Evolutionary conservation across 2,113 vertebrate species (phyloP).

Genomic region (Odontesthes bonariensis): DNA sequence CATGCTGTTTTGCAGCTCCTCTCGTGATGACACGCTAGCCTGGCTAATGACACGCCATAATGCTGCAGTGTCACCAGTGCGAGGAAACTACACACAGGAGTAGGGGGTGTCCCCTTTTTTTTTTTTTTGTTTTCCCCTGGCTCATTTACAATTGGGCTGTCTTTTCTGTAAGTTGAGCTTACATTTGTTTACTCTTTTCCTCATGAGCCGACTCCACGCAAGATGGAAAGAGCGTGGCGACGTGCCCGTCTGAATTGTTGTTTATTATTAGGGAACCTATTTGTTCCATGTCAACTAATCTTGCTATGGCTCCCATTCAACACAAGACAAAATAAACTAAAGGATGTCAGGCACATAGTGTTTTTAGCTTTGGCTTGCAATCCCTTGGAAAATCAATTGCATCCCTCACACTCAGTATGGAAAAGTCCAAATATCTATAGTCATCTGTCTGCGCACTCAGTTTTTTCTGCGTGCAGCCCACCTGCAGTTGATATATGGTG

Average conservation of each 20-base stretch:
- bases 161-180: slow-evolving; percentile 25
- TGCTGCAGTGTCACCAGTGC: slow-evolving; percentile 35
- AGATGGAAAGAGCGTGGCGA: slow-evolving; percentile 18
- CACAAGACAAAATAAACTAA: slow-evolving; percentile 50
- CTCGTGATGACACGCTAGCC: slow-evolving; percentile 65
- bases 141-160: slow-evolving; percentile 23
- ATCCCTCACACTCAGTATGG: slow-evolving; percentile 17
- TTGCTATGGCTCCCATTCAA: slow-evolving; percentile 48
- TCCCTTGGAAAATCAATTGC: slow-evolving; percentile 34
- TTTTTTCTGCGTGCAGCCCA: slow-evolving; percentile 15
- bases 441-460: slow-evolving; percentile 1
- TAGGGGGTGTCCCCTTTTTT: slow-evolving; percentile 8
- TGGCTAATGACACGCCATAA: slow-evolving; percentile 62
- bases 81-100: slow-evolving; percentile 2
- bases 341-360: slow-evolving; percentile 11
- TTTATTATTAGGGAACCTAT: slow-evolving; percentile 65
- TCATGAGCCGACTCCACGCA: slow-evolving; percentile 6
- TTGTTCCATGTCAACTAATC: slow-evolving; percentile 67
- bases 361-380: slow-evolving; percentile 41
- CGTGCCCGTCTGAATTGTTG: slow-evolving; percentile 18
- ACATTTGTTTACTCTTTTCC: slow-evolving; percentile 38
- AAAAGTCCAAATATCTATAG: slow-evolving; percentile 9
- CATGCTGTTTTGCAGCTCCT: slow-evolving; percentile 49
- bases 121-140: slow-evolving; percentile 5
- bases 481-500: slow-evolving; percentile 29